Percentiles rank a stretch among this genome's conserved stretches.
Evolutionary conservation across 2,797 vertebrate species (phyloP).

Genomic region (Gobio occitaniae): DNA sequence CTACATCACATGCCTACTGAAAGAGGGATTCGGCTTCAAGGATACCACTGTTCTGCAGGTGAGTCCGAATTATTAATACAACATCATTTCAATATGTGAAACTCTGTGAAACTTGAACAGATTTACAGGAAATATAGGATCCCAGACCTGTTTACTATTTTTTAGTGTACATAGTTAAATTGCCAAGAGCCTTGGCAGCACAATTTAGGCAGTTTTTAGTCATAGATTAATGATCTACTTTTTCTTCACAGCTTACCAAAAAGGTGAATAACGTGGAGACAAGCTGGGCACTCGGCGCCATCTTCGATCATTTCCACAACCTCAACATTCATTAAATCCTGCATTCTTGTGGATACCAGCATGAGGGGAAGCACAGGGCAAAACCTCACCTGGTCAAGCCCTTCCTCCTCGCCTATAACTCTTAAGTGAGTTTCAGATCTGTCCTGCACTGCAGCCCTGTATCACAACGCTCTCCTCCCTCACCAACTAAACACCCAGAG

Average conservation of each 20-base stretch:
- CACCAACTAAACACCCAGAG: slow-evolving; percentile 67
- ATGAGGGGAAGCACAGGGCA: slow-evolving; percentile 71
- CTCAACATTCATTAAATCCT: slow-evolving; percentile 84
- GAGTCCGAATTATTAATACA: slow-evolving; percentile 56
- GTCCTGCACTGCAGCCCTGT: slow-evolving; percentile 53
- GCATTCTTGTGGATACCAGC: slow-evolving; percentile 62
- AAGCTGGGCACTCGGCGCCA: slow-evolving; percentile 96
- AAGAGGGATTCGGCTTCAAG: slow-evolving; percentile 96
- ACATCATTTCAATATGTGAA: not conserved
- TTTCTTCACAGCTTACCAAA: slow-evolving; percentile 86
- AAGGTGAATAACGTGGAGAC: slow-evolving; percentile 98
- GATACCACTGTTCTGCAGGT: slow-evolving; percentile 92
- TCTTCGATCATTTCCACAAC: slow-evolving; percentile 92
- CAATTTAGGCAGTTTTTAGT: no score
- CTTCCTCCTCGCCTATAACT: slow-evolving; percentile 36
- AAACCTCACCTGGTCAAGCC: slow-evolving; percentile 32
- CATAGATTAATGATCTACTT: slow-evolving; percentile 8
- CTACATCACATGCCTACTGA: slow-evolving; percentile 95
- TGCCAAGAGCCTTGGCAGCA: not conserved
- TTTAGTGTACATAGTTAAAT: not conserved
- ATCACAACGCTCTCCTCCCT: slow-evolving; percentile 59
- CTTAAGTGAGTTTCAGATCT: slow-evolving; percentile 56
- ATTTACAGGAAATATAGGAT: not conserved
- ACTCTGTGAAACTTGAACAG: no score
- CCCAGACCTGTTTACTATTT: not conserved